Percentiles rank a stretch among this genome's conserved stretches.
These are phyloP conservation scores for Pitta sordida DNA, from an alignment of 2,113 vertebrate genomes.

Conservation along the genomic window DNA sequence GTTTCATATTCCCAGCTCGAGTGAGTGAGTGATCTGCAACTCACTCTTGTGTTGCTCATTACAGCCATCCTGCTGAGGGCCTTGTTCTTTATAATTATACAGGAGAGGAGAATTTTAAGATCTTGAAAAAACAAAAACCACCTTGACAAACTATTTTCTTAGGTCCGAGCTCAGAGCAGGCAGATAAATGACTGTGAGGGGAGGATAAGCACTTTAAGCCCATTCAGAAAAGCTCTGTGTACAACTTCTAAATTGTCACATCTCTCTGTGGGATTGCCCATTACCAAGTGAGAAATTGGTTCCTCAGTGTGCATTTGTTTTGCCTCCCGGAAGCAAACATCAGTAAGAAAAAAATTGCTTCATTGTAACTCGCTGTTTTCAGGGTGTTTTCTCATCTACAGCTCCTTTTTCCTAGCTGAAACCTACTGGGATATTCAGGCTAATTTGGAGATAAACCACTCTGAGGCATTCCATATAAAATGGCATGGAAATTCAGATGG, in stretches of 20 bases:
- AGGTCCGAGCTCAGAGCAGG: not conserved
- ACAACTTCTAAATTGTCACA: accelerated
- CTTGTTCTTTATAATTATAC: not conserved
- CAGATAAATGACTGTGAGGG: not conserved
- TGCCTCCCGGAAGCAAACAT: not conserved
- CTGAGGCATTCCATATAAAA: not conserved
- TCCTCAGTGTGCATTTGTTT: not conserved
- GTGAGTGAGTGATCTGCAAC: not conserved
- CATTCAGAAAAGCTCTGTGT: not conserved
- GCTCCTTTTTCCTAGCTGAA: not conserved
- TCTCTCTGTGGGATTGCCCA: not conserved
- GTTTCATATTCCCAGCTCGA: not conserved
- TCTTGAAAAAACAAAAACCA: not conserved
- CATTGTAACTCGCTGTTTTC: not conserved
- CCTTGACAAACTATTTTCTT: not conserved
- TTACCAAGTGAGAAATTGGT: not conserved
- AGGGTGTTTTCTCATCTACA: not conserved
- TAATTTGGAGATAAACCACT: not conserved
- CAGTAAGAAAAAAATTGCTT: not conserved
- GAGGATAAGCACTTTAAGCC: not conserved
- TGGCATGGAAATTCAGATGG: not conserved
- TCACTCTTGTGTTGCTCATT: not conserved
- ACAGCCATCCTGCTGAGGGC: not conserved
- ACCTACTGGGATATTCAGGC: accelerated
- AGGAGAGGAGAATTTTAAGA: not conserved